phyloP scores from a whole-genome alignment of 1,140 invertebrate species.

The Venustaconcha ellipsiformis region DNA sequence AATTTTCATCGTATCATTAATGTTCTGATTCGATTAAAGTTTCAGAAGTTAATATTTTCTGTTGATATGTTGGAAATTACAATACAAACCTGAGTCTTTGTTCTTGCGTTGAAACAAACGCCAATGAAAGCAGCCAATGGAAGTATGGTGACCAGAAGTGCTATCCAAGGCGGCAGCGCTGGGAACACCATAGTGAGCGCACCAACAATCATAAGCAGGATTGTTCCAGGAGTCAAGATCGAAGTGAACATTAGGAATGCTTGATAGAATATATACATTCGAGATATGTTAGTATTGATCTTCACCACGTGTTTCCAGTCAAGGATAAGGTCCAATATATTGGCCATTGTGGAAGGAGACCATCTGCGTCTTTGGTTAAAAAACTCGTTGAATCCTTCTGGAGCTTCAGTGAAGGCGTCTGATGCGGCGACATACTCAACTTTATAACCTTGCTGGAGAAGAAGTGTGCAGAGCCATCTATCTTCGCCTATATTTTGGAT shows the following conservation, averaged over 20 bases:
- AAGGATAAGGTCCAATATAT: constrained; percentile 75
- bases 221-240: constrained; percentile 76
- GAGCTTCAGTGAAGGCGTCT: constrained; percentile 76
- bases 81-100: constrained; percentile 56
- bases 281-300: constrained; percentile 51
- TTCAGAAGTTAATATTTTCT: too few species aligned
- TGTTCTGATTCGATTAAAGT: too few species aligned
- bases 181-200: constrained; percentile 72
- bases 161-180: constrained; percentile 68
- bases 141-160: constrained; percentile 70
- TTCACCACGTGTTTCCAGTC: constrained; percentile 61
- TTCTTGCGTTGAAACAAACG: constrained; percentile 69
- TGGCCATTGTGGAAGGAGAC: constrained; percentile 78
- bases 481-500: constrained; percentile 71
- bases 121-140: constrained; percentile 71
- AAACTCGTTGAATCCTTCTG: constrained; percentile 76
- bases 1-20: too few species aligned
- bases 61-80: too few species aligned
- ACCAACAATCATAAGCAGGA: constrained; percentile 76
- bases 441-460: constrained; percentile 75
- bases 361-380: constrained; percentile 76
- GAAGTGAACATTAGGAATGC: constrained; percentile 70
- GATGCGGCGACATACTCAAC: constrained; percentile 77
- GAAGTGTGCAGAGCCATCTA: constrained; percentile 76
- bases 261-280: constrained; percentile 59